Conservation (phyloP, 2,797 vertebrate species). For the Pseudochaenichthys georgianus region DNA sequence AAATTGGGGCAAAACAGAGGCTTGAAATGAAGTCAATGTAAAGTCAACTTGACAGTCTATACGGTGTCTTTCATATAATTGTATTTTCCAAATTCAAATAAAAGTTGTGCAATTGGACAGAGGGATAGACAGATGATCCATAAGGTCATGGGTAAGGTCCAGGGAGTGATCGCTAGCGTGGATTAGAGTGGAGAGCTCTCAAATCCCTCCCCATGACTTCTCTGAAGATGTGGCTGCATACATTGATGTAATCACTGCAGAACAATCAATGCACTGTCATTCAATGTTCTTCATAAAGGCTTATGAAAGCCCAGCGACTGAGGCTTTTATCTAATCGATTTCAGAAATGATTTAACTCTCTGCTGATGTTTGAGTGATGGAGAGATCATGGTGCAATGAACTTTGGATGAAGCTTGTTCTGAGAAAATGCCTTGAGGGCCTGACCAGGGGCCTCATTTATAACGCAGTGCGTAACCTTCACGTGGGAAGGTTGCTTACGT, state of each 20-base stretch:
- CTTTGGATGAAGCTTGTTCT: neutral
- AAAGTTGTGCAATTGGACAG: neutral
- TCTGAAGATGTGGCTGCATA: neutral
- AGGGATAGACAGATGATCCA: constrained; percentile 29
- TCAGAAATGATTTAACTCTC: neutral
- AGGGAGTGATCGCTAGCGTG: constrained; percentile 13
- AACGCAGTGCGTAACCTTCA: too few relatives aligned
- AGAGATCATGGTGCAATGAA: neutral
- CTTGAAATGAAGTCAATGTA: neutral
- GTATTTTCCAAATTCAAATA: neutral
- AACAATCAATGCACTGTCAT: neutral
- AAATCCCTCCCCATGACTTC: neutral
- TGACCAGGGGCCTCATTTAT: too few relatives aligned
- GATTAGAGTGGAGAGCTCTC: constrained; percentile 44
- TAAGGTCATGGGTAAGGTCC: constrained; percentile 23
- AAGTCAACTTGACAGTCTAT: too few relatives aligned
- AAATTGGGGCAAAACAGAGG: neutral
- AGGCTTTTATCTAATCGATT: neutral
- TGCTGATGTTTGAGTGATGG: neutral
- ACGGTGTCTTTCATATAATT: neutral
- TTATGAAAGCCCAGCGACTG: neutral
- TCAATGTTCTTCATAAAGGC: neutral
- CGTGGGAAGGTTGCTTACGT: too few relatives aligned
- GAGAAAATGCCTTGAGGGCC: neutral
- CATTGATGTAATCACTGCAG: neutral